Conservation (phyloP, 2,113 vertebrate species). For the Herpailurus yagouaroundi region DNA sequence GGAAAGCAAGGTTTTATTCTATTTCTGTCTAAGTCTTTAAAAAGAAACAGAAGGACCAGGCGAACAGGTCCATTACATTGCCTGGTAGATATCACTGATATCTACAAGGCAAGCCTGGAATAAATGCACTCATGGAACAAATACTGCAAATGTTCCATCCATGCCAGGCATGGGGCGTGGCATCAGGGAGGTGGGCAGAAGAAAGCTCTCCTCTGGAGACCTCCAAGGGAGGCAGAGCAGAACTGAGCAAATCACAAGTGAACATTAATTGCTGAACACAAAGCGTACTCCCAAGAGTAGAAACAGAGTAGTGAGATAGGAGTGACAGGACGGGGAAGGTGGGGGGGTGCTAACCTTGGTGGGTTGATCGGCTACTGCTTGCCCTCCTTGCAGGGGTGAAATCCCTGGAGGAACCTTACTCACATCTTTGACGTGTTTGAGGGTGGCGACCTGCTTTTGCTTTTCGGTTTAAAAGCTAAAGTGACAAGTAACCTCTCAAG, state of each 20-base stretch:
- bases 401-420: not conserved
- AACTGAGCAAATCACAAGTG: not conserved
- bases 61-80: not conserved
- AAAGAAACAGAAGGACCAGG: not conserved
- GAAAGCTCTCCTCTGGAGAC: too few relatives aligned
- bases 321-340: not conserved
- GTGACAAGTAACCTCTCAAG: not conserved
- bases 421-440: not conserved
- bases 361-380: not conserved
- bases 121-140: not conserved
- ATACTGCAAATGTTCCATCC: rapidly evolving
- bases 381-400: not conserved
- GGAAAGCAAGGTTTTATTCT: not conserved
- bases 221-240: not conserved
- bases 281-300: not conserved
- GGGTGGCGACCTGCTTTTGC: not conserved
- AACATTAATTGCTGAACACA: rapidly evolving
- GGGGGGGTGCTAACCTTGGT: not conserved
- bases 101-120: rapidly evolving
- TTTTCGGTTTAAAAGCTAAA: not conserved
- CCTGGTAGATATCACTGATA: not conserved
- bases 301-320: rapidly evolving
- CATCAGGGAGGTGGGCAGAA: rapidly evolving
- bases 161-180: too few relatives aligned
- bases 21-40: conserved; percentile 24